Evolutionary conservation across 2,888 invertebrate genomes (phyloP).

Genomic region (Rugalucina vietnamica): DNA sequence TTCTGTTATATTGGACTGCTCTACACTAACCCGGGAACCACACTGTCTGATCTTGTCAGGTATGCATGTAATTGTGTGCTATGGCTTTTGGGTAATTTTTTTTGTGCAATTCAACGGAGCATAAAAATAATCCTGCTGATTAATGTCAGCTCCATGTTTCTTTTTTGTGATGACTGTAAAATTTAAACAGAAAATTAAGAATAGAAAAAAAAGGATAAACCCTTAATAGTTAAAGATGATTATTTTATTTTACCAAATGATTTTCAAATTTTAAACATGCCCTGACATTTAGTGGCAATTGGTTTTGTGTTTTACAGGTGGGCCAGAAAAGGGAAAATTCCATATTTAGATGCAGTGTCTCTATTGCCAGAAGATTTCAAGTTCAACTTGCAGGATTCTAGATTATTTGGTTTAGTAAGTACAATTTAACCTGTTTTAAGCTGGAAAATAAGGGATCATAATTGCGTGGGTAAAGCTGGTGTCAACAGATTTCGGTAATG

Average conservation of each 20-base stretch:
- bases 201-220: too few relatives aligned
- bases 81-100: too few relatives aligned
- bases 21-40: constrained; percentile 68
- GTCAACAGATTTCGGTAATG: not conserved
- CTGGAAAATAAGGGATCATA: not conserved
- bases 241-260: too few relatives aligned
- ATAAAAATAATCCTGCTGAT: too few relatives aligned
- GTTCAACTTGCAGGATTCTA: constrained; percentile 59
- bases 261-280: too few relatives aligned
- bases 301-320: constrained; percentile 54
- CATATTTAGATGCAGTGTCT: constrained; percentile 63
- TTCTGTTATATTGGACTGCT: constrained; percentile 73
- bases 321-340: constrained; percentile 60
- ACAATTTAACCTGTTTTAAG: not conserved
- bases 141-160: too few relatives aligned
- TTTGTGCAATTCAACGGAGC: too few relatives aligned
- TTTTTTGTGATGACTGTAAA: too few relatives aligned
- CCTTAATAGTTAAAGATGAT: too few relatives aligned
- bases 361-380: constrained; percentile 69
- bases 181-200: too few relatives aligned
- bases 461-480: not conserved
- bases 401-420: constrained; percentile 55
- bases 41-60: constrained; percentile 74
- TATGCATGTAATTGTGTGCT: too few relatives aligned
- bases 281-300: not conserved